These are phyloP conservation scores for Gavialis gangeticus DNA, from an alignment of 2,113 vertebrate species.

Conservation along the genomic window DNA sequence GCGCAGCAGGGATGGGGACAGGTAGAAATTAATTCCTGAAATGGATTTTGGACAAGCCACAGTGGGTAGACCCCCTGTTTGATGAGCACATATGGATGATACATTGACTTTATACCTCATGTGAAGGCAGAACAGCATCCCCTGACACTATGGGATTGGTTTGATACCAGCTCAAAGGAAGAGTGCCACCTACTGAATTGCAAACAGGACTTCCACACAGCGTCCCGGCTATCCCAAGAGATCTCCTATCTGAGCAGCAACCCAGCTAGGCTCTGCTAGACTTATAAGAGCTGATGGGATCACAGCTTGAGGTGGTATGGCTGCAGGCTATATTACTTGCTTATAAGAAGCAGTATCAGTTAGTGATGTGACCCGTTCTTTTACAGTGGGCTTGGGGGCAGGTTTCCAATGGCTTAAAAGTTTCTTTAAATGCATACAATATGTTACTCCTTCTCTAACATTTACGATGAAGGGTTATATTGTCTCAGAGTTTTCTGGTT, in stretches of 20 bases:
- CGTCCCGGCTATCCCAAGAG: accelerated
- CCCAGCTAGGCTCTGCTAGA: background rate
- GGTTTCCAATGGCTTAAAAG: constrained; percentile 28
- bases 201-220: background rate
- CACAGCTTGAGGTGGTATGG: background rate
- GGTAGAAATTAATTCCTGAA: background rate
- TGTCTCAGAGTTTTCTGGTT: constrained; percentile 44
- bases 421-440: constrained; percentile 38
- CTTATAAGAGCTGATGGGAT: background rate
- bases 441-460: constrained; percentile 25
- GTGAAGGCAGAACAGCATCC: background rate
- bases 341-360: background rate
- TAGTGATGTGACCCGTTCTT: background rate
- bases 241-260: background rate
- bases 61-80: background rate
- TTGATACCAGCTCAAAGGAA: accelerated
- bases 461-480: constrained; percentile 55
- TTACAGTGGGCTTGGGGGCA: constrained; percentile 6
- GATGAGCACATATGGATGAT: background rate
- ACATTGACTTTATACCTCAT: too few relatives aligned
- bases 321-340: background rate
- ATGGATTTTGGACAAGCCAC: too few relatives aligned
- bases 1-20: too few relatives aligned
- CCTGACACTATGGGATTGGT: background rate
- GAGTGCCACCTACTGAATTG: background rate